Percentiles rank a stretch among this genome's conserved stretches.
Conservation (phyloP, 1,140 invertebrate species). For the Sminthurinus signatus region DNA sequence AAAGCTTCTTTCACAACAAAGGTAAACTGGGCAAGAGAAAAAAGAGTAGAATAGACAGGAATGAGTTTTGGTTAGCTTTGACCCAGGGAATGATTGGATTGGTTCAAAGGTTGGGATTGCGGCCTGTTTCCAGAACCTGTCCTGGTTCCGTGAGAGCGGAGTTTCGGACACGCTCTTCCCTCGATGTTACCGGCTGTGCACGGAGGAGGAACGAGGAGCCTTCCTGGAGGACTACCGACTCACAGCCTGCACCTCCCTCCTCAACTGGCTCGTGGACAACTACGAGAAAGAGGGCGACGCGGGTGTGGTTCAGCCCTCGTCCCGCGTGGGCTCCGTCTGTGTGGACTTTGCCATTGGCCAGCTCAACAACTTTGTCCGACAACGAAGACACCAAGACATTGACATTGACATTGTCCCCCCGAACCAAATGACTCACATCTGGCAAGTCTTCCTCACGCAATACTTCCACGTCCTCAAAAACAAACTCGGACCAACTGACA, state of each 20-base stretch:
- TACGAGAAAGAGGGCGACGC: constrained; percentile 47
- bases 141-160: constrained; percentile 79
- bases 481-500: constrained; percentile 46
- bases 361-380: constrained; percentile 65
- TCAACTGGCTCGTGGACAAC: constrained; percentile 64
- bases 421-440: no score
- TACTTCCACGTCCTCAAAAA: constrained; percentile 62
- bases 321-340: constrained; percentile 42
- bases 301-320: constrained; percentile 34
- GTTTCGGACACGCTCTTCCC: constrained; percentile 74
- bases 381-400: constrained; percentile 74
- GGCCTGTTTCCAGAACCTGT: constrained; percentile 71
- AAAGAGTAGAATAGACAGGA: neutral
- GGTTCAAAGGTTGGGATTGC: constrained; percentile 71
- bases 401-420: constrained; percentile 43
- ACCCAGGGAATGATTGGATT: no score
- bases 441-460: constrained; percentile 75
- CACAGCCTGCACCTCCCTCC: constrained; percentile 73
- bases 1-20: constrained; percentile 82
- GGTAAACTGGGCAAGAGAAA: constrained; percentile 48
- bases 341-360: constrained; percentile 37
- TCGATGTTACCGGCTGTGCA: constrained; percentile 76
- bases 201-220: constrained; percentile 79
- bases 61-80: no score
- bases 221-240: constrained; percentile 86